Evolutionary conservation across 2,888 invertebrate species (phyloP), one percentile per base, ranked within the genome.

Genomic region (Panorpa germanica): DNA sequence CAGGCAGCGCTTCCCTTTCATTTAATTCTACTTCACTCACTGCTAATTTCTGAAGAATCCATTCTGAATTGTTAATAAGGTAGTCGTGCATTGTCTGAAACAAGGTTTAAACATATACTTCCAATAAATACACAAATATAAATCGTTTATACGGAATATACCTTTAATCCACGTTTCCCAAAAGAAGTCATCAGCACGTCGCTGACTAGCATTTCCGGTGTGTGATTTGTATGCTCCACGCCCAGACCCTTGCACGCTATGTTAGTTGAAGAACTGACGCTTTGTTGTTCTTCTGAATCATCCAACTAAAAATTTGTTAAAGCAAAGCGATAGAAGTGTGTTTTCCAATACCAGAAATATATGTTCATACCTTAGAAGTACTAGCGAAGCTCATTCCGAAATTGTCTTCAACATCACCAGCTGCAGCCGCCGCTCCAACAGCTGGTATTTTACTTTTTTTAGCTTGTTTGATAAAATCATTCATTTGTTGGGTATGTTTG

Each of bases 401-500:
- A n/a, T n/a, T n/a, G n/a, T n/a, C n/a, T n/a, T n/a, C n/a, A 6
- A 15, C 4, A 15, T 49, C 50, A 6, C 34, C 40, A 28, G 39
- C 40, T 22, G 45, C 46, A 1, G 41, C 40, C 28, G 47, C 47
- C 24, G 7, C n/a, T 17, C 26, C 61, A 58, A 1, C 59, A 55
- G 33, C 59, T 62, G 28, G 63, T 59, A 12, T 59, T 55, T 26
- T 48, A 7, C 52, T 54, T 16, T 53, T 58, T 35, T 59, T 59
- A 2, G 64, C 59, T 39, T 63, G 60, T 7, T 57, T 53, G 9
- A 77, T 48, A 21, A 81, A 63, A 21, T 63, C 53, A 8, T 69
- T 62, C 27, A 82, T 71, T 44, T 78, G 73, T 36, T 70, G 67
- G 0, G 78, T 78, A 42, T 80, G 78, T 41, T 77, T 77, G 44